Base-by-base conservation (phyloP, 2,888 invertebrate species). In the Spicauda simplicius region DNA sequence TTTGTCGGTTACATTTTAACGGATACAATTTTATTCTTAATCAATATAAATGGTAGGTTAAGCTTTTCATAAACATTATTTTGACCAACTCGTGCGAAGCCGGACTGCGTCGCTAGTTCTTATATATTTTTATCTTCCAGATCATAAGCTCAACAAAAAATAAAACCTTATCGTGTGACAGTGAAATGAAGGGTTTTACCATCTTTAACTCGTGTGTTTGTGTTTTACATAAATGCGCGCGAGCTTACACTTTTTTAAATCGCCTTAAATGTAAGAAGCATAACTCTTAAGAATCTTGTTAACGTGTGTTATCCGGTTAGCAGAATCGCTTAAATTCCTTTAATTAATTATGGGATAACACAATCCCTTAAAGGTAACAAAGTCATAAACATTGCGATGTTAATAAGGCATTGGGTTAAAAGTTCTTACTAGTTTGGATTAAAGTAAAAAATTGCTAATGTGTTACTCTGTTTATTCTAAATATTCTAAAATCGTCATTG, bases 281-380 rank as follows among this genome's bases (percentile, higher is more conserved):
- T 33, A 14, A 50, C 60, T 53, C 16, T 45, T 55, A n/a, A 53
- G 64, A 69, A 71, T 71, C 67, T 69, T 56, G 69, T 71, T 56
- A 58, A 16, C 48, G 64, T 48, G 60, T 57, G 53, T 55, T 56
- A 57, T 60, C 52, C 57, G 55, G 62, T 67, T 56, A 58, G 53
- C 45, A 52, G 59, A 70, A 67, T 67, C 68, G 64, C 54, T 61
- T 63, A 69, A 69, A 71, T 70, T 54, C 69, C 61, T 69, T 61
- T 61, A 73, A 71, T 71, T 60, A 68, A 69, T 71, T 70, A 70
- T 58, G 18, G 20, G 57, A 65, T 52, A 33, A 48, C 59, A 55
- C 19, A 56, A 19, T 12, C 45, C 59, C 54, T 37, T 55, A 33
- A 65, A 58, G 50, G 62, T 30, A 59, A 30, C 33, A 64, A 50